phyloP scores from a whole-genome alignment of 2,113 vertebrate genomes.

The Phaethon lepturus region DNA sequence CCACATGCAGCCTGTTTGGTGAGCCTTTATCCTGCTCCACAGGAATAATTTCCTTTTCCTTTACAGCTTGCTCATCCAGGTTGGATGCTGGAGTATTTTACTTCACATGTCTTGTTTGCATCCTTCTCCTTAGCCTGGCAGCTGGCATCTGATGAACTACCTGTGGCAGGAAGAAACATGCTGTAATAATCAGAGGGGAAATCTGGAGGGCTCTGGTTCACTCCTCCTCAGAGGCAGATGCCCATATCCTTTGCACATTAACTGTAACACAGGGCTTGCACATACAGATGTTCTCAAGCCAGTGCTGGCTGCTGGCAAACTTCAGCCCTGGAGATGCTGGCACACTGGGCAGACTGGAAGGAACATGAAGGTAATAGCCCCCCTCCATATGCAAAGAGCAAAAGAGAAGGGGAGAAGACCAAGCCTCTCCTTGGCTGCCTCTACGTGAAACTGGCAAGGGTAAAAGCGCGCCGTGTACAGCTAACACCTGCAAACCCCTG shows the following conservation, averaged over 20 bases:
- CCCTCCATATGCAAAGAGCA: background rate
- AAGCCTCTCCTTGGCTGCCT: background rate
- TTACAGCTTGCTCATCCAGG: background rate
- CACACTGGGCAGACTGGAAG: background rate
- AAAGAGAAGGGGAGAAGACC: background rate
- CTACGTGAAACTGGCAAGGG: background rate
- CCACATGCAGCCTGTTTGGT: background rate
- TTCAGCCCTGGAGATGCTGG: background rate
- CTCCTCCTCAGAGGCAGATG: slow-evolving; percentile 14
- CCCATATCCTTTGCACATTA: background rate
- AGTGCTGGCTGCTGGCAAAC: background rate
- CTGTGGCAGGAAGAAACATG: slow-evolving; percentile 58
- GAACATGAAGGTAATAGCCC: background rate
- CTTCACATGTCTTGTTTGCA: slow-evolving; percentile 28
- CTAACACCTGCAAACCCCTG: background rate
- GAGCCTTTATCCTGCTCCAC: slow-evolving; percentile 23
- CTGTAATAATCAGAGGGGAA: slow-evolving; percentile 40
- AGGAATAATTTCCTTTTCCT: slow-evolving; percentile 49
- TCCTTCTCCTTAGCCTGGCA: slow-evolving; percentile 3
- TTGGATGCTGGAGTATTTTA: background rate
- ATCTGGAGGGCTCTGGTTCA: slow-evolving; percentile 22
- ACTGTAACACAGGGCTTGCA: background rate
- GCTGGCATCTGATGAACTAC: slow-evolving; percentile 34
- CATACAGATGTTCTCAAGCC: background rate
- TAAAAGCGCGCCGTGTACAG: background rate